A percentile compares a stretch with the other conserved stretches of the same genome.
phyloP scores from a whole-genome alignment of 2,797 vertebrate species.

The Poecilia velifera region DNA sequence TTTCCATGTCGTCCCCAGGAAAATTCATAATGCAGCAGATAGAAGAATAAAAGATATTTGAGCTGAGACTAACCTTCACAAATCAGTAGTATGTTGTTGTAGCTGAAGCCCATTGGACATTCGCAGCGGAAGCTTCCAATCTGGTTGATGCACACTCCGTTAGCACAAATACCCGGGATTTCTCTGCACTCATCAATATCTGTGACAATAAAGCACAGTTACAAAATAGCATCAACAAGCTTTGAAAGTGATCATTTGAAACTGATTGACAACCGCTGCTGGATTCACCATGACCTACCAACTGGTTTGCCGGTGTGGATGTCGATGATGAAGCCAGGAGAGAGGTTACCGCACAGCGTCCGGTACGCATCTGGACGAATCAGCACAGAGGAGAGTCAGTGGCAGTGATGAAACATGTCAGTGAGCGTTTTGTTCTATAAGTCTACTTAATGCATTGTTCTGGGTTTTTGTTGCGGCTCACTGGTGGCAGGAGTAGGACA shows the following conservation, averaged over 20 bases:
- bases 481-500: constrained; percentile 90
- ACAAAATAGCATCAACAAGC: neutral
- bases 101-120: constrained; percentile 92
- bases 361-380: constrained; percentile 87
- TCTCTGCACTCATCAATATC: constrained; percentile 94
- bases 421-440: neutral
- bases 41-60: neutral
- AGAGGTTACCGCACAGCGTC: constrained; percentile 90
- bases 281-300: constrained; percentile 73
- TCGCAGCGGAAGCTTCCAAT: constrained; percentile 94
- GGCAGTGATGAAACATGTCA: neutral
- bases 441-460: neutral
- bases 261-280: neutral
- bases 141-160: constrained; percentile 93
- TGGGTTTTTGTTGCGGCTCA: constrained; percentile 74
- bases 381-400: constrained; percentile 3
- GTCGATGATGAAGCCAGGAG: constrained; percentile 91
- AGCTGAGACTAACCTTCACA: constrained; percentile 86
- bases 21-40: neutral
- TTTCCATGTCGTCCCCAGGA: neutral
- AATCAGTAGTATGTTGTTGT: constrained; percentile 91
- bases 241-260: neutral
- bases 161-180: constrained; percentile 90
- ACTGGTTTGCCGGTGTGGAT: constrained; percentile 91
- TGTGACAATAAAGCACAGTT: constrained; percentile 53